Base-by-base conservation (phyloP, 2,888 invertebrate genomes). In the Drosophila barbarae region DNA sequence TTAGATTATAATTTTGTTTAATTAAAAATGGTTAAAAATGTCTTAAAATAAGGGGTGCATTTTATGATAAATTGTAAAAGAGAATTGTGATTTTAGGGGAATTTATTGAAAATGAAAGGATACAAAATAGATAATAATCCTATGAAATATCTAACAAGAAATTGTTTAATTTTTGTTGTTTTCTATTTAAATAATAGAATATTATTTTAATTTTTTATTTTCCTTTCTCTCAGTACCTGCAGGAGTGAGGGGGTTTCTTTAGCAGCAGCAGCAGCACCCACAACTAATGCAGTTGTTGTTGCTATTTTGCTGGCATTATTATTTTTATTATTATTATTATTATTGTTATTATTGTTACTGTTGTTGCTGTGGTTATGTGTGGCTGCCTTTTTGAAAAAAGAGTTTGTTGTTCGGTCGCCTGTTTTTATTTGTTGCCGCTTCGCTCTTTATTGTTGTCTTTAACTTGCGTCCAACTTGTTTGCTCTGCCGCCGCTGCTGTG, bases 181-280 rank as follows among this genome's bases (percentile, higher is more conserved):
- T 21, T 26, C 26, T 26, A 26, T 26, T 6, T 6, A 26, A 1
- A 26, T 7, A 26, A 7, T 26, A 7, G 26, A 18, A 18, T 18
- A 18, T 18, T 18, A 18, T 1, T 18, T 4, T n/a, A n/a, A n/a
- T n/a, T n/a, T n/a, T n/a, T n/a, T n/a, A n/a, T n/a, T n/a, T 6
- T 7, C 4, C 15, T 4, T 21, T 46, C 18, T 47, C 46, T 47
- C 32, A 47, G 46, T 47, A 30, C 3, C 9, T 10, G 32, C 8
- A 23, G 46, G 26, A 35, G 38, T 18, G 36, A 12, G 60, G 39
- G 42, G 44, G 34, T 36, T 64, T 35, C 30, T 46, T 30, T 30
- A 4, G 30, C 30, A 12, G 46, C 44, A 23, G 21, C 28, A 52
- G 53, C 47, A 69, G 67, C 75, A 80, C 77, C 77, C 77, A 80